phyloP scores from a whole-genome alignment of 2,888 invertebrate genomes.

The Metopia argyrocephala region DNA sequence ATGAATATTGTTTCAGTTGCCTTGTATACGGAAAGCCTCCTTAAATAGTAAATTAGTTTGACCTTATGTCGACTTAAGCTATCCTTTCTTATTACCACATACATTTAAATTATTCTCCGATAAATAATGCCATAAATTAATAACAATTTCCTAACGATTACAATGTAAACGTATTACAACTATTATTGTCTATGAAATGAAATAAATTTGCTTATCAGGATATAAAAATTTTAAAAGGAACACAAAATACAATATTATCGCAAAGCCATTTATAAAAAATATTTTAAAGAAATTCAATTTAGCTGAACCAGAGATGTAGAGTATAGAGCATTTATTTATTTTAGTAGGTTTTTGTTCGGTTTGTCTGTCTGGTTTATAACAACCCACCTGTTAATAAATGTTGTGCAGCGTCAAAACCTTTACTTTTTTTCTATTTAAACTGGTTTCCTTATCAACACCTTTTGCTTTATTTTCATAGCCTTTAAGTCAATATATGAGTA shows the following conservation, averaged over 20 bases:
- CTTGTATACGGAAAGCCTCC: too few relatives aligned
- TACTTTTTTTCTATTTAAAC: background rate
- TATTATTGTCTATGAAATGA: background rate
- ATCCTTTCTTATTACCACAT: too few relatives aligned
- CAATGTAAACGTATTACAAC: background rate
- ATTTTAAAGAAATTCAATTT: slow-evolving; percentile 58
- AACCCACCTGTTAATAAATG: slow-evolving; percentile 52
- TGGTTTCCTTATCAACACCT: slow-evolving; percentile 59
- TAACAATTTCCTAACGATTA: slow-evolving; percentile 16
- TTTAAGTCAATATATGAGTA: slow-evolving; percentile 7
- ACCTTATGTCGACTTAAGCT: too few relatives aligned
- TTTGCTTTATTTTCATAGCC: slow-evolving; percentile 51
- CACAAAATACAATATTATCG: slow-evolving; percentile 37
- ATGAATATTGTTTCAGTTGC: background rate
- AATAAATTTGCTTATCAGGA: slow-evolving; percentile 47
- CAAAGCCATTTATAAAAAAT: slow-evolving; percentile 53
- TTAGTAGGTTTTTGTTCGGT: background rate
- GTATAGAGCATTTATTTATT: background rate
- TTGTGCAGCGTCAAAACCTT: slow-evolving; percentile 32
- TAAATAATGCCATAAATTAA: slow-evolving; percentile 41
- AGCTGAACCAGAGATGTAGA: background rate
- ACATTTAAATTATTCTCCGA: background rate
- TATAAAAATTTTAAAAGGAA: slow-evolving; percentile 35
- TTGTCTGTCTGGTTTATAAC: background rate
- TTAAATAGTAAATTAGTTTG: too few relatives aligned